Percentiles rank a stretch among this genome's conserved stretches.
These are phyloP conservation scores for Trachymyrmex cornetzi DNA, from an alignment of 1,140 invertebrate species.

Conservation along the genomic window DNA sequence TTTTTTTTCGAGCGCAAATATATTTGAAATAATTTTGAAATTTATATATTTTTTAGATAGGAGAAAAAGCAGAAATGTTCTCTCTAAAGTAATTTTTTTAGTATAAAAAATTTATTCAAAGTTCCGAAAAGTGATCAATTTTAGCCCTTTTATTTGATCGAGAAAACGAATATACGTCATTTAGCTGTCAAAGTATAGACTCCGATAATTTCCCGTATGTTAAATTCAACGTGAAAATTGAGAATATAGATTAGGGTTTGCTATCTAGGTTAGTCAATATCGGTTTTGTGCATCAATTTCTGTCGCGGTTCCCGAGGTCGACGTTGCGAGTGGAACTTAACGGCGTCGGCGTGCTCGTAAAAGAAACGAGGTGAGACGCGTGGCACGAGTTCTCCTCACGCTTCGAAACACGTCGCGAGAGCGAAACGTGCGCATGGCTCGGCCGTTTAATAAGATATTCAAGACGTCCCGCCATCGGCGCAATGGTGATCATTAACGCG, in stretches of 20 bases:
- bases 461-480: constrained; percentile 56
- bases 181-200: not conserved
- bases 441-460: constrained; percentile 66
- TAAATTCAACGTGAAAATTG: constrained; percentile 22
- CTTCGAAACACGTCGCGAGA: constrained; percentile 50
- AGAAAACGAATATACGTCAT: constrained; percentile 1
- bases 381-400: constrained; percentile 44
- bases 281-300: constrained; percentile 41
- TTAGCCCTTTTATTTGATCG: not conserved
- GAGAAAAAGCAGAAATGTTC: not conserved
- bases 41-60: not conserved
- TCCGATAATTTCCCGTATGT: not conserved
- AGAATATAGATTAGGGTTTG: not conserved
- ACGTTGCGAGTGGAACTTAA: constrained; percentile 18
- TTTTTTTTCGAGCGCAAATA: not conserved
- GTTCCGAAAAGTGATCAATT: not conserved
- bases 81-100: not conserved
- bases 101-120: not conserved
- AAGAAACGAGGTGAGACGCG: constrained; percentile 56
- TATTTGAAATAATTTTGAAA: not conserved
- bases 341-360: constrained; percentile 36
- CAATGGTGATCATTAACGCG: constrained; percentile 52
- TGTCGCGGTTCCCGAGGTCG: not conserved
- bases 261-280: constrained; percentile 31
- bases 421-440: constrained; percentile 39